These are phyloP conservation scores for Pteropus alecto DNA, from an alignment of 2,113 vertebrate genomes.

Conservation along the genomic window DNA sequence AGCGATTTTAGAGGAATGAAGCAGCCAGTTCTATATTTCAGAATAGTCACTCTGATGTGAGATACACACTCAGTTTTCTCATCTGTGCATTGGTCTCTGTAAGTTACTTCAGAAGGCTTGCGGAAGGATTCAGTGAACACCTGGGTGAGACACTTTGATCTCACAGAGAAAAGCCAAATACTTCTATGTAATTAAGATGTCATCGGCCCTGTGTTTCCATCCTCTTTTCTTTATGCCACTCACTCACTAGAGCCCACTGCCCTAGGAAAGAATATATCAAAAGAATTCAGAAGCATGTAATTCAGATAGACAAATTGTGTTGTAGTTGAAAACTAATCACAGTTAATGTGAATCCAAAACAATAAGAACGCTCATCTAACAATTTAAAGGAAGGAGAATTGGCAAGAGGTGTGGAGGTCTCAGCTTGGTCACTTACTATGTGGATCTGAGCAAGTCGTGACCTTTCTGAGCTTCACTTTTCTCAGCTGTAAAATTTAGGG, in stretches of 20 bases:
- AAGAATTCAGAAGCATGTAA: not conserved
- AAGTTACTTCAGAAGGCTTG: not conserved
- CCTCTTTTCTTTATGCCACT: not conserved
- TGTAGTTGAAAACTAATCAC: not conserved
- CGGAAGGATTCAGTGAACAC: not conserved
- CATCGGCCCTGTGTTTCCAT: not conserved
- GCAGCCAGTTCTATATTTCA: not conserved
- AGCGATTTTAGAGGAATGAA: slow-evolving; percentile 9
- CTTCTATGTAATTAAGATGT: not conserved
- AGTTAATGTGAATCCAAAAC: not conserved
- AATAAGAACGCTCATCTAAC: not conserved
- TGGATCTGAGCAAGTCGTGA: not conserved
- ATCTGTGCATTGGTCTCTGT: not conserved
- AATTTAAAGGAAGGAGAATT: not conserved
- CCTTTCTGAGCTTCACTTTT: not conserved
- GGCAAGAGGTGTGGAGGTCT: not conserved
- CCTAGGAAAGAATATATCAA: not conserved
- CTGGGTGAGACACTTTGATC: not conserved
- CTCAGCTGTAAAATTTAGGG: not conserved
- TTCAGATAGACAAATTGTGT: not conserved
- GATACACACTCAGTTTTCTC: not conserved
- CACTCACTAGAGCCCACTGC: not conserved
- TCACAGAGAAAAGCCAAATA: not conserved
- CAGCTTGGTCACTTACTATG: not conserved
- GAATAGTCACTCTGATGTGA: not conserved